These are phyloP conservation scores for Centropus bengalensis DNA, from an alignment of 2,113 vertebrate genomes.

Conservation along the genomic window DNA sequence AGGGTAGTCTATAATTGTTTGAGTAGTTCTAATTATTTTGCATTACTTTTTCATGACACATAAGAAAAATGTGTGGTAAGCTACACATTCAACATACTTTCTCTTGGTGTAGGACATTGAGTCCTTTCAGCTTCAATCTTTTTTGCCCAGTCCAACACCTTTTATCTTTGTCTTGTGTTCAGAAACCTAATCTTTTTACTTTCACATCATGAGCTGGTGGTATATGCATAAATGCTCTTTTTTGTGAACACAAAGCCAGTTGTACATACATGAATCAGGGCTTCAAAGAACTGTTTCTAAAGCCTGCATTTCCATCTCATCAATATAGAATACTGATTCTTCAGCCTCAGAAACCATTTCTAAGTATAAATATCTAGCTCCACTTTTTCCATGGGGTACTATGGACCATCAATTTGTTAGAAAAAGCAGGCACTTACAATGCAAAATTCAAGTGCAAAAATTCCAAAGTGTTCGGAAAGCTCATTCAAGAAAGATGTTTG, in stretches of 20 bases:
- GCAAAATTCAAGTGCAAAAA: neutral
- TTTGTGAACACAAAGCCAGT: neutral
- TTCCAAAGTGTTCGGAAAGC: neutral
- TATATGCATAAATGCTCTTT: neutral
- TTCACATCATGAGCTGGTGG: no score
- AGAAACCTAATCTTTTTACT: neutral
- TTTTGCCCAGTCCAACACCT: neutral
- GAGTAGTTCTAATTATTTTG: neutral
- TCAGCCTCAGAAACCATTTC: neutral
- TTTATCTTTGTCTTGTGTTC: neutral
- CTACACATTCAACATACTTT: neutral
- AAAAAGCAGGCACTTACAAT: neutral
- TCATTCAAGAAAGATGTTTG: neutral
- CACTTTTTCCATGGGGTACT: neutral
- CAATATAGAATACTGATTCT: neutral
- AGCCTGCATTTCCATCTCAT: neutral
- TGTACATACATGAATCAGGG: neutral
- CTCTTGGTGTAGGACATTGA: neutral
- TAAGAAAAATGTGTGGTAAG: accelerated
- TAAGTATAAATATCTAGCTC: neutral
- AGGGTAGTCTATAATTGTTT: neutral
- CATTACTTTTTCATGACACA: neutral
- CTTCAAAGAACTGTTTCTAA: neutral
- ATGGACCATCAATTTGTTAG: neutral
- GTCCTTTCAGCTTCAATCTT: neutral